Evolutionary conservation across 1,140 invertebrate genomes (phyloP).

Genomic region (Leptopilina boulardi): DNA sequence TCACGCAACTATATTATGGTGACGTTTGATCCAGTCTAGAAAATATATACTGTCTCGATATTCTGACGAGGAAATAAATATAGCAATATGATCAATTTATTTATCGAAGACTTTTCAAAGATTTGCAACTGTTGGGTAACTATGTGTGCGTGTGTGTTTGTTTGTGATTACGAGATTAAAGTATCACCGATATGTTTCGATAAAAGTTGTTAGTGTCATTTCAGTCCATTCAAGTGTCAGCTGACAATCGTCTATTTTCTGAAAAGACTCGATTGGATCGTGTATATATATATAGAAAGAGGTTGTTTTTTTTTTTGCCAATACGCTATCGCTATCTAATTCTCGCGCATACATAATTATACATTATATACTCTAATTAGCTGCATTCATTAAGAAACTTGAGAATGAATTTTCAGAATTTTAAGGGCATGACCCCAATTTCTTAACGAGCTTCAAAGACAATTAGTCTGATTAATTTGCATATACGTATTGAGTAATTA

Average conservation of each 20-base stretch:
- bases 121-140: conserved; percentile 16
- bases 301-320: too few relatives aligned
- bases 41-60: not conserved
- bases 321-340: not conserved
- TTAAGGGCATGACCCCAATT: not conserved
- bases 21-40: conserved; percentile 8
- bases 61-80: conserved; percentile 18
- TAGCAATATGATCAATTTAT: conserved; percentile 13
- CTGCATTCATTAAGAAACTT: not conserved
- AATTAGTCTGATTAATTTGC: not conserved
- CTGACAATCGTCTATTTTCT: not conserved
- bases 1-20: not conserved
- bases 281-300: not conserved
- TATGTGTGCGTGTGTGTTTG: too few relatives aligned
- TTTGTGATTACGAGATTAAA: conserved; percentile 18
- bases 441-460: not conserved
- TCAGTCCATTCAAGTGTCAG: conserved; percentile 24
- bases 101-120: not conserved
- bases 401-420: not conserved
- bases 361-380: not conserved
- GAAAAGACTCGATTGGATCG: conserved; percentile 6
- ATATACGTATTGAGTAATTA: not conserved
- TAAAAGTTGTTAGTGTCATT: conserved; percentile 8
- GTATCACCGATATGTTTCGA: not conserved
- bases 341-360: not conserved